Evolutionary conservation across 1,140 invertebrate genomes (phyloP), one percentile per base, ranked within the genome.

Genomic region (Bacillus rossius): DNA sequence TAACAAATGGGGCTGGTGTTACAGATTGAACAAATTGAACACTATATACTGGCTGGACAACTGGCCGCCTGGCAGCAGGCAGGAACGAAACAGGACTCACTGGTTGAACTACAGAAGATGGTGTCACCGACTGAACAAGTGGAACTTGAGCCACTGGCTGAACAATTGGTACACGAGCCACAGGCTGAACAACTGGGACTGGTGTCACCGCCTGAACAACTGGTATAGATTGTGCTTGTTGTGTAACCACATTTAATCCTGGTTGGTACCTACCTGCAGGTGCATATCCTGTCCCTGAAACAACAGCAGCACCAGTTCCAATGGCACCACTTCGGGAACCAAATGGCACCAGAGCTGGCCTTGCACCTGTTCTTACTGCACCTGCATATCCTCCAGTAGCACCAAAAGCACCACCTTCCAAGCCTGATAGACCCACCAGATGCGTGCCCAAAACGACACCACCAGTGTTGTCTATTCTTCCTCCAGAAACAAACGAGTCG

Each of bases 401-500:
- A 34, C 10, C 4, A 34, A 34, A 4, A 34, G 29, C 5, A 34
- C 5, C 29, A 4, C 29, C 29, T 34, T 34, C 5, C 29, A 34
- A 34, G 10, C 29, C 29, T 34, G 29, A 7, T 4, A 34, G 5
- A 7, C 29, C 29, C 10, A 34, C 29, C 10, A 34, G 29, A 26
- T 52, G 13, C 20, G 50, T 38, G 37, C 59, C 63, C 22, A 41
- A 54, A n/a, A 69, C 63, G 22, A 61, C 53, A 56, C 38, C 54
- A 55, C 54, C 34, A 10, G 37, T 42, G 5, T 13, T 17, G 37
- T 40, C 60, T 23, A 63, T 50, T 16, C 50, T 67, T n/a, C 55
- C 45, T 43, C 67, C 64, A 1, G 67, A 69, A 4, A 65, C 23
- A 1, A 65, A 63, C 22, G 59, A 57, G 51, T 69, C 67, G 2